Base-by-base conservation (phyloP, 2,797 vertebrate species). In the Decapterus maruadsi region DNA sequence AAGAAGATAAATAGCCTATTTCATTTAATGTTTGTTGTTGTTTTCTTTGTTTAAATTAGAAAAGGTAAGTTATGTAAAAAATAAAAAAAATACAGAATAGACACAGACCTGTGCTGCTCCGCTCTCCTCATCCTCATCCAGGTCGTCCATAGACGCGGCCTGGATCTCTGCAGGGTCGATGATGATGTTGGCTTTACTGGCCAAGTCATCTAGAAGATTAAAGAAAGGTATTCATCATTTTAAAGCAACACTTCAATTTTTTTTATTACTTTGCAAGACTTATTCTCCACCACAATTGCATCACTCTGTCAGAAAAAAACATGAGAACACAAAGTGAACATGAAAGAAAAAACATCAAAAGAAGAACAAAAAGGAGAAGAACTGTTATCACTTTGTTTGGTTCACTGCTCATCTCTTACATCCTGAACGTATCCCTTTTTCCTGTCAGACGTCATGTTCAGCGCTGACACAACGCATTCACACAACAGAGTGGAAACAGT, bases 91-190 rank as follows among this genome's bases (percentile, higher is more conserved):
- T 10, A 40, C 38, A 38, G 36, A 7, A 43, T 13, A 5, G 7
- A 61, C 20, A 50, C 43, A 38, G 45, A 99, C 98, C 96, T 98
- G 97, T 10, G 96, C 94, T 0, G 95, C 95, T 54, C 96, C 95
- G 0, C 94, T 97, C 84, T 99, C 97, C 72, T 98, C 97, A 42
- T 99, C 97, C 87, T 99, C 98, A 4, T 99, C 98, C 1, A 99
- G 94, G 87, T 99, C 98, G 0, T 99, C 98, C 98, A 99, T 99
- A 6, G 97, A 97, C 16, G 96, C 83, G 0, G 96, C 92, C 91
- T 97, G 97, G 75, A 99, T 96, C 93, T 99, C 98, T 0, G 97
- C 92, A 0, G 97, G 98, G 84, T 99, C 98, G 0, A 99, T 98
- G 77, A 99, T 89, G 67, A 99, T 96, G 80, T 99, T 99, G 80